Conservation (phyloP, 2,113 vertebrate species). For the Cyrtonyx montezumae region DNA sequence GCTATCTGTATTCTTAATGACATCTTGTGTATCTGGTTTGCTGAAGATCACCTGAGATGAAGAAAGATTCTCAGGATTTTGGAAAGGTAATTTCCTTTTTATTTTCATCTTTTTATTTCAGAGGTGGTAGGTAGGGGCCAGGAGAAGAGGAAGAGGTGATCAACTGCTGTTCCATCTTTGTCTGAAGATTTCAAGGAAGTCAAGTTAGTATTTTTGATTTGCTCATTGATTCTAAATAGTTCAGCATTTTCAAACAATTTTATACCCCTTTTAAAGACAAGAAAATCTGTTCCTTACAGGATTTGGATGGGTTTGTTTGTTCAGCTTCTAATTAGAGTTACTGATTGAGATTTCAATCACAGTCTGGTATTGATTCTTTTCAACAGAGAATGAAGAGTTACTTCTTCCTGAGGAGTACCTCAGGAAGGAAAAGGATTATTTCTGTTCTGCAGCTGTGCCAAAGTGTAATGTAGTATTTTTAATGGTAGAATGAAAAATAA, state of each 20-base stretch:
- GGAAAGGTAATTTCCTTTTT: neutral
- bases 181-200: neutral
- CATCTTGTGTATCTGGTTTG: fast-evolving
- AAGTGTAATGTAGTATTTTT: neutral
- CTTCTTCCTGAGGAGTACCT: neutral
- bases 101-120: neutral
- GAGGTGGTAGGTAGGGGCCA: neutral
- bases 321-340: neutral
- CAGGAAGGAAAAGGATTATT: neutral
- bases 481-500: neutral
- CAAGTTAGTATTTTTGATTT: neutral
- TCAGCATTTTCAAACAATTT: neutral
- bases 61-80: neutral
- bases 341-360: neutral
- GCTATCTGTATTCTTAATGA: neutral
- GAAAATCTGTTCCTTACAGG: neutral
- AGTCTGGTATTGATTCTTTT: neutral
- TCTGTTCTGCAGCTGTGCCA: neutral
- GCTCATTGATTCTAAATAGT: neutral
- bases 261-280: neutral
- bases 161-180: neutral
- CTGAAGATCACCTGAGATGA: neutral
- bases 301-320: neutral
- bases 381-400: neutral
- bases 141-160: neutral